phyloP scores from a whole-genome alignment of 2,797 vertebrate genomes.

The Lithobates sylvaticus region DNA sequence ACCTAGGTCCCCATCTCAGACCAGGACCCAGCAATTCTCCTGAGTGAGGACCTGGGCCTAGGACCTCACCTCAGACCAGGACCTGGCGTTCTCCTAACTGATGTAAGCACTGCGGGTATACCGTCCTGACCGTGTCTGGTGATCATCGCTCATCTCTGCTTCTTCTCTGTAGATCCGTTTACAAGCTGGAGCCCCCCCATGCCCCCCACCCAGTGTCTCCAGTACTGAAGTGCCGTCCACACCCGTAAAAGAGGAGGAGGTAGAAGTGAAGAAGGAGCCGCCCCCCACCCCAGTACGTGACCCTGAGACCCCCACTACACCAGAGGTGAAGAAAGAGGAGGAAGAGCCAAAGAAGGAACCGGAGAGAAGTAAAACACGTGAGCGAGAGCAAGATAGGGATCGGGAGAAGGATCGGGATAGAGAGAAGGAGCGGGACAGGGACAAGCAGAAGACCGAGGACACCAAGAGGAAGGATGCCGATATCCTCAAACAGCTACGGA shows the following conservation, averaged over 20 bases:
- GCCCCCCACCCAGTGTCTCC: constrained; percentile 50
- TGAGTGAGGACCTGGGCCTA: too few relatives aligned
- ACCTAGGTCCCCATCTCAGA: too few relatives aligned
- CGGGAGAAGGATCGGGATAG: constrained; percentile 60
- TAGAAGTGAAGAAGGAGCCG: constrained; percentile 75
- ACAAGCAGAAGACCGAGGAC: constrained; percentile 83
- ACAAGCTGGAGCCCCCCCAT: constrained; percentile 72
- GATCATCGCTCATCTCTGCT: constrained; percentile 57
- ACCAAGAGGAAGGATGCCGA: constrained; percentile 91
- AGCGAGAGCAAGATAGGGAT: constrained; percentile 80
- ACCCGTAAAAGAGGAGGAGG: constrained; percentile 70
- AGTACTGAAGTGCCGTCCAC: constrained; percentile 60
- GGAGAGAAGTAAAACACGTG: constrained; percentile 78
- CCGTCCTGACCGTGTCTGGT: too few relatives aligned
- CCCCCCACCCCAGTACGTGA: constrained; percentile 70
- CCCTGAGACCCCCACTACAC: constrained; percentile 71
- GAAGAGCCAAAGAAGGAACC: constrained; percentile 69
- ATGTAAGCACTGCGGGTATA: too few relatives aligned
- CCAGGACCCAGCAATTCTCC: too few relatives aligned
- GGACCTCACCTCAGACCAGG: too few relatives aligned
- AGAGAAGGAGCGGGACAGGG: constrained; percentile 64
- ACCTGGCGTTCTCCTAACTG: too few relatives aligned
- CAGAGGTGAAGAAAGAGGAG: constrained; percentile 66
- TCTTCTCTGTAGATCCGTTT: constrained; percentile 79
- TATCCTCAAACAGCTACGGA: constrained; percentile 87